A percentile compares a stretch with the other conserved stretches of the same genome.
These are phyloP conservation scores for Chrysina gloriosa DNA, from an alignment of 2,888 invertebrate species.

Conservation along the genomic window DNA sequence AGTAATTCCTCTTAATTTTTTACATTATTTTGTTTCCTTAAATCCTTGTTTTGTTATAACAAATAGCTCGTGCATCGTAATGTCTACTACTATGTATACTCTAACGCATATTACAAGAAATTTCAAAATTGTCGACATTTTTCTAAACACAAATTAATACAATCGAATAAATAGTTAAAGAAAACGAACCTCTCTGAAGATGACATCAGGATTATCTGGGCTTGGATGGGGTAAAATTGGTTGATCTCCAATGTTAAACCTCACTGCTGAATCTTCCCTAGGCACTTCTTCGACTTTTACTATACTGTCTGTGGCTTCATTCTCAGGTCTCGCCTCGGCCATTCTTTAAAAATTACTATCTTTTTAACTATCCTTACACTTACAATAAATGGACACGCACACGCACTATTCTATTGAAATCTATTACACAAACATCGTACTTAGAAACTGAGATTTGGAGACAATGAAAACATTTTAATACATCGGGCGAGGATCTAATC, in stretches of 20 bases:
- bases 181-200: constrained; percentile 18
- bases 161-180: background rate
- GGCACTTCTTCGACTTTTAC: background rate
- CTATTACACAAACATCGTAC: constrained; percentile 1
- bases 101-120: too few species aligned
- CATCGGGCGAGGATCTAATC: constrained; percentile 24
- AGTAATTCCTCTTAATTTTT: too few species aligned
- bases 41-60: too few species aligned
- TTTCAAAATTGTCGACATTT: too few species aligned
- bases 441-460: constrained; percentile 21
- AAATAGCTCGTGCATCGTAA: too few species aligned
- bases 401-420: background rate
- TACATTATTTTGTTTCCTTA: too few species aligned
- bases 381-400: background rate
- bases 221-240: background rate
- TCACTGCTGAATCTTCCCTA: constrained; percentile 11
- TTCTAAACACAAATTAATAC: background rate
- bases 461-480: constrained; percentile 27
- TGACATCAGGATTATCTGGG: background rate
- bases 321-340: background rate
- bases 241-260: constrained; percentile 23
- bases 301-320: background rate
- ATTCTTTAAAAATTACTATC: background rate
- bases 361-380: background rate
- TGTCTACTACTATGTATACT: too few species aligned